phyloP scores from a whole-genome alignment of 2,113 vertebrate genomes.

The Rhinolophus sinicus region DNA sequence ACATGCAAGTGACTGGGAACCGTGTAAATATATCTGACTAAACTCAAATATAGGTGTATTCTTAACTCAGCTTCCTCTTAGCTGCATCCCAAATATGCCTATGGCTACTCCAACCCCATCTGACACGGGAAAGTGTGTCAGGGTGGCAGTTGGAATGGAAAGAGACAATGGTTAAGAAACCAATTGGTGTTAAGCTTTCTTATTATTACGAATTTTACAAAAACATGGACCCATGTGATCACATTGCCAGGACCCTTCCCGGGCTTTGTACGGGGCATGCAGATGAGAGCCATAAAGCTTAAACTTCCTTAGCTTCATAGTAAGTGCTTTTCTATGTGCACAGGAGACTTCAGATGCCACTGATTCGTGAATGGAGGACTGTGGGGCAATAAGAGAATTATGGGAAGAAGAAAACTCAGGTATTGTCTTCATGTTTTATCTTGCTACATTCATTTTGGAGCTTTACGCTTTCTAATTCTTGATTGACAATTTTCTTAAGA shows the following conservation, averaged over 20 bases:
- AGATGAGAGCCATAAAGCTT: not conserved
- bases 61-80: constrained; percentile 8
- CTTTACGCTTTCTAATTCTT: constrained; percentile 2
- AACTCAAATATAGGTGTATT: constrained; percentile 36
- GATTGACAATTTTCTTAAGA: constrained; percentile 12
- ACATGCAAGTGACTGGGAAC: constrained; percentile 1
- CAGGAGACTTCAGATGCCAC: not conserved
- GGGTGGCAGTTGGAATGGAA: not conserved
- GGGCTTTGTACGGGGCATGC: not conserved
- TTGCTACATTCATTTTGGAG: not conserved
- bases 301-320: not conserved
- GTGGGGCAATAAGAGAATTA: not conserved
- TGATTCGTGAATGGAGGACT: not conserved
- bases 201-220: not conserved
- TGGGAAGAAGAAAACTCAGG: not conserved
- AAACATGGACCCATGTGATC: not conserved
- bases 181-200: not conserved
- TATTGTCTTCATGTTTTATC: not conserved
- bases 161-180: not conserved
- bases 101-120: not conserved
- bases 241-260: not conserved
- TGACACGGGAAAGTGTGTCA: not conserved
- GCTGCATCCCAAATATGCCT: not conserved
- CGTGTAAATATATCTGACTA: not conserved
- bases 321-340: not conserved